A percentile compares a stretch with the other conserved stretches of the same genome.
Conservation (phyloP, 2,888 invertebrate genomes). For the Operophtera brumata region DNA sequence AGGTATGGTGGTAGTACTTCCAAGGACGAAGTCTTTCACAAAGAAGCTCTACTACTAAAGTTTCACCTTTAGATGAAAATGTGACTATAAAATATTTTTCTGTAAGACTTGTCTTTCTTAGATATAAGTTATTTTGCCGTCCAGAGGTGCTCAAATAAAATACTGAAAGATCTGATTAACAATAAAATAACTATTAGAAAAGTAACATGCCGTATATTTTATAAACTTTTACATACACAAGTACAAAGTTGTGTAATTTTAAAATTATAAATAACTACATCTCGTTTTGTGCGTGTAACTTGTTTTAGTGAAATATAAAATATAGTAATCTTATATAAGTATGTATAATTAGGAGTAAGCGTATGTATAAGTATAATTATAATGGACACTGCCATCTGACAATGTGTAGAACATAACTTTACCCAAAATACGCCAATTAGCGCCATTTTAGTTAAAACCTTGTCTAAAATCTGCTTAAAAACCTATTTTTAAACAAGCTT, state of each 20-base stretch:
- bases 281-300: constrained; percentile 58
- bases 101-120: background rate
- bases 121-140: constrained; percentile 35
- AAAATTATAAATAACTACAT: constrained; percentile 61
- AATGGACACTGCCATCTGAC: constrained; percentile 8
- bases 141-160: constrained; percentile 50
- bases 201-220: constrained; percentile 80
- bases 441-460: too few relatives aligned
- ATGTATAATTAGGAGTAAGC: constrained; percentile 50
- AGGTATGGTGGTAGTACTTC: too few relatives aligned
- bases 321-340: constrained; percentile 48
- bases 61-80: too few relatives aligned
- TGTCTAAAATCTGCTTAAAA: too few relatives aligned
- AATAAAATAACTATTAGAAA: constrained; percentile 59
- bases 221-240: constrained; percentile 61
- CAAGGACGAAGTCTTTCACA: too few relatives aligned
- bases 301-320: constrained; percentile 21
- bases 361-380: constrained; percentile 37
- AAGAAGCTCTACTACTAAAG: too few relatives aligned
- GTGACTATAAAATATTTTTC: constrained; percentile 18
- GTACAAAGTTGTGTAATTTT: constrained; percentile 50
- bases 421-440: background rate
- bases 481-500: too few relatives aligned
- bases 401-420: background rate
- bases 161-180: constrained; percentile 28